These are phyloP conservation scores for Pelecanus crispus DNA, from an alignment of 2,113 vertebrate species.

Conservation along the genomic window DNA sequence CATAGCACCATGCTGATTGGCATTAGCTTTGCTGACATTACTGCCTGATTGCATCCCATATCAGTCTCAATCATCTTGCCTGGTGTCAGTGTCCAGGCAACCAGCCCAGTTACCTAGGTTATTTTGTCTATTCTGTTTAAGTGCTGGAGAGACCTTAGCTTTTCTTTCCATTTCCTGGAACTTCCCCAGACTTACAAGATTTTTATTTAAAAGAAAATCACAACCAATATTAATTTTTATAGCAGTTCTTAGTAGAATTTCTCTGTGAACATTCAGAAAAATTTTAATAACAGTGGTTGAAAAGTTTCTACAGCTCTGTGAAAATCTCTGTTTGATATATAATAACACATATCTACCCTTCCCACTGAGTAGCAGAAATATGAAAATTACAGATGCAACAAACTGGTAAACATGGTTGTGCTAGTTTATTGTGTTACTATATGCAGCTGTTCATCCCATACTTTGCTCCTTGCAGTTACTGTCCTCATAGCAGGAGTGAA, in stretches of 20 bases:
- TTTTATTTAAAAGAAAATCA: not conserved
- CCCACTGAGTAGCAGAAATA: not conserved
- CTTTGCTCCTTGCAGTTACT: not conserved
- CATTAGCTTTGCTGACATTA: slow-evolving; percentile 11
- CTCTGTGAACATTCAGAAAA: not conserved
- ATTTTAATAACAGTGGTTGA: not conserved
- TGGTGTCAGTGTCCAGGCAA: slow-evolving; percentile 40
- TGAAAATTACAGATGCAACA: not conserved
- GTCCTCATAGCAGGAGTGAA: not conserved
- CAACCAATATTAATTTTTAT: not conserved
- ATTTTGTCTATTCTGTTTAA: slow-evolving; percentile 27
- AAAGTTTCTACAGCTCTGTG: not conserved
- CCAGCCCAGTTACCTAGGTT: slow-evolving; percentile 7
- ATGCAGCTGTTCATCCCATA: not conserved
- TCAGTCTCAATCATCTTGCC: slow-evolving; percentile 10
- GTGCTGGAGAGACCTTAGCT: not conserved
- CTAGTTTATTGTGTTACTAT: not conserved
- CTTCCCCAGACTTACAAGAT: not conserved
- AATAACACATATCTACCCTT: not conserved
- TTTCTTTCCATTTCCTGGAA: not conserved
- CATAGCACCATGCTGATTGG: not conserved
- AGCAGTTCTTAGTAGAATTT: not conserved
- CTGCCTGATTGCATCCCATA: slow-evolving; percentile 5
- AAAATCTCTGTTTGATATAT: not conserved
- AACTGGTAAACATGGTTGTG: not conserved